Conservation (phyloP, 2,797 vertebrate genomes). For the Channallabes apus region DNA sequence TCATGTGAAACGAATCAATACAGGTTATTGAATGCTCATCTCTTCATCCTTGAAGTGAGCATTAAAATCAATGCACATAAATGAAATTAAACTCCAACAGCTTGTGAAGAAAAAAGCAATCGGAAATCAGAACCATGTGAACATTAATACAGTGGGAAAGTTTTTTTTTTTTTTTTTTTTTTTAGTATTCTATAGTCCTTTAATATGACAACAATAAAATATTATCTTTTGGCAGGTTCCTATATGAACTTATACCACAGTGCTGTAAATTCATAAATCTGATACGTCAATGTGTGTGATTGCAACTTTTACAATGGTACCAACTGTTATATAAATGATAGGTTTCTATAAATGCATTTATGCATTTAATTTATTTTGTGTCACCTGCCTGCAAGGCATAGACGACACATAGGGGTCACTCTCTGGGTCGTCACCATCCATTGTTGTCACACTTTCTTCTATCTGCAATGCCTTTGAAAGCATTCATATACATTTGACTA, state of each 20-base stretch:
- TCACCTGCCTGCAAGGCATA: too few species aligned
- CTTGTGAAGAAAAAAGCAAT: constrained; percentile 45
- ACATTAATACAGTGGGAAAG: constrained; percentile 72
- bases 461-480: too few species aligned
- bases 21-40: constrained; percentile 63
- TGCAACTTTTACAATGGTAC: not conserved
- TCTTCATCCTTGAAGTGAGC: constrained; percentile 67
- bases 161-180: constrained; percentile 60
- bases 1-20: constrained; percentile 73
- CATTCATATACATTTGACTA: too few species aligned
- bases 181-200: constrained; percentile 52
- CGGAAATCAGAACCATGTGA: constrained; percentile 71
- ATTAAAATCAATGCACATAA: constrained; percentile 75
- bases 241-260: not conserved
- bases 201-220: constrained; percentile 43
- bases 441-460: too few species aligned
- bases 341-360: not conserved
- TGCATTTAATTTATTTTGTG: too few species aligned
- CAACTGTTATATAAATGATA: not conserved
- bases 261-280: not conserved
- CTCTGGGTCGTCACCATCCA: too few species aligned
- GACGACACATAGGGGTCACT: too few species aligned
- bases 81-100: constrained; percentile 74
- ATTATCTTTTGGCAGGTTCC: not conserved
- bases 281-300: not conserved